Conservation (phyloP, 2,113 vertebrate genomes). For the Lycocorax pyrrhopterus region DNA sequence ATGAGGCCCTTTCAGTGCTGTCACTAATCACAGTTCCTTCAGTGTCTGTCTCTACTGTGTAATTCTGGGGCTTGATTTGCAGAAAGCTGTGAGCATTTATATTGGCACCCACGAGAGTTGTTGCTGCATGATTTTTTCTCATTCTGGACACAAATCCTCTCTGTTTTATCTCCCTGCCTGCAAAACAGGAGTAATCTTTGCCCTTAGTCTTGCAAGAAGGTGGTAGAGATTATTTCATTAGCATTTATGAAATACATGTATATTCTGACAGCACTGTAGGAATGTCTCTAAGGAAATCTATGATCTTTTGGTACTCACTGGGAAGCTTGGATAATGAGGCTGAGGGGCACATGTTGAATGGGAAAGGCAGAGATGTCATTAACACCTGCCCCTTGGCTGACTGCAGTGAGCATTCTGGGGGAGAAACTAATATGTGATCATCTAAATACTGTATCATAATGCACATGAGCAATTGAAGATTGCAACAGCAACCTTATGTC, state of each 20-base stretch:
- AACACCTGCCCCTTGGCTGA: neutral
- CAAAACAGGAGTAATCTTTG: neutral
- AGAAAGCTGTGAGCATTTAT: neutral
- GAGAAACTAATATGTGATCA: neutral
- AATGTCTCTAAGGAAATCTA: neutral
- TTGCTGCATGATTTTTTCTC: neutral
- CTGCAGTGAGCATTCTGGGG: neutral
- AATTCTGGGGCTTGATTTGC: neutral
- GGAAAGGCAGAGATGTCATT: neutral
- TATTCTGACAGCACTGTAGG: neutral
- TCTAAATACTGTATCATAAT: neutral
- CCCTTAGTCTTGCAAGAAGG: neutral
- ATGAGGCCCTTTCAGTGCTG: neutral
- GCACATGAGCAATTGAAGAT: neutral
- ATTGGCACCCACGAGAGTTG: neutral
- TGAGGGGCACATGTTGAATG: neutral
- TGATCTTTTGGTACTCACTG: neutral
- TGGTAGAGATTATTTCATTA: neutral
- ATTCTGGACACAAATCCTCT: neutral
- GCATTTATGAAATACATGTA: neutral
- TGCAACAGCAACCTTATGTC: neutral
- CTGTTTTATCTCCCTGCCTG: neutral
- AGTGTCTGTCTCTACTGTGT: neutral
- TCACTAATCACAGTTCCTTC: neutral
- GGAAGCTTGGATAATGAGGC: neutral